Conservation (phyloP, 2,797 vertebrate genomes). For the Scarus forsteni region DNA sequence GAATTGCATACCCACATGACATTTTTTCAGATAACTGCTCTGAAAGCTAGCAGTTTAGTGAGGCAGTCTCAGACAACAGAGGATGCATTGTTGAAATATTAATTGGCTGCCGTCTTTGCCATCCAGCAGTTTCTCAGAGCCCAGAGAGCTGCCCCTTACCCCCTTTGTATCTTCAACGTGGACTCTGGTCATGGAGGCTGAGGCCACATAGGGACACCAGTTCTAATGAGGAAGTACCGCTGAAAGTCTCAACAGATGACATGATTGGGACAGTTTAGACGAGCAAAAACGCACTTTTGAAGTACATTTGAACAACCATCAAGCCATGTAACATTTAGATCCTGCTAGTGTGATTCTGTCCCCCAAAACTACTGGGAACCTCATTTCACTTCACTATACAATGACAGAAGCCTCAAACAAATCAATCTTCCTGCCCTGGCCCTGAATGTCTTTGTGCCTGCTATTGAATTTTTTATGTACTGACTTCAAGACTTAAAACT, state of each 20-base stretch:
- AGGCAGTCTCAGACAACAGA: constrained; percentile 68
- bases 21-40: constrained; percentile 58
- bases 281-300: constrained; percentile 54
- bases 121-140: constrained; percentile 53
- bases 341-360: constrained; percentile 44
- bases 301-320: constrained; percentile 38
- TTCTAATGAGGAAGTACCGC: constrained; percentile 52
- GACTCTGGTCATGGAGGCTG: constrained; percentile 62
- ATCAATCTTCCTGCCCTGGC: too few species aligned
- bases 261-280: constrained; percentile 57
- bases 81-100: constrained; percentile 77
- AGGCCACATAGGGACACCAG: constrained; percentile 53
- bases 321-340: constrained; percentile 46
- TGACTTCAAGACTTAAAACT: too few species aligned
- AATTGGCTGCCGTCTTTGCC: constrained; percentile 63
- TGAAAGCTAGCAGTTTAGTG: constrained; percentile 61
- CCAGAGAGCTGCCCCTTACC: constrained; percentile 70
- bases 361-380: constrained; percentile 11
- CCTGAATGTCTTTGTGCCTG: too few species aligned
- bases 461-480: too few species aligned
- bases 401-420: too few species aligned
- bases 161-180: constrained; percentile 64
- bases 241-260: constrained; percentile 50
- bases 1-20: constrained; percentile 40
- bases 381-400: too few species aligned